Base-by-base conservation (phyloP, 2,113 vertebrate genomes). In the Tonatia bakeri region DNA sequence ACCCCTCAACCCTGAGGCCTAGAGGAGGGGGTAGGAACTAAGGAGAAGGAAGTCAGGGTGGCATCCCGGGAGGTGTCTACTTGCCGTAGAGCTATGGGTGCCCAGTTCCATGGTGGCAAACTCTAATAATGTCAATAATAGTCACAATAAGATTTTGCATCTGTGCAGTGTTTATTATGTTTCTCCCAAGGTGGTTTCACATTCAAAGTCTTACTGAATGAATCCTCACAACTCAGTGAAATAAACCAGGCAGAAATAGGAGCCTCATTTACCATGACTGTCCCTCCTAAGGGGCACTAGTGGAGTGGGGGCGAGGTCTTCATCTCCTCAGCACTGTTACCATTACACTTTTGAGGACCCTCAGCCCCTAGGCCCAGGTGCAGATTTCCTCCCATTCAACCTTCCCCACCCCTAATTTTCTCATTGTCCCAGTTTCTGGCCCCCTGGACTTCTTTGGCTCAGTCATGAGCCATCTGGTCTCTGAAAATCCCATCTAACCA, bases 401-500 rank as follows among this genome's bases (percentile, higher is more conserved):
- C 31, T 4, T 54, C n/a, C 56, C 47, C 61, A 86, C 40, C 52
- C 64, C 67, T 33, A 15, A 3, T 31, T 91, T 94, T 84, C 92
- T 94, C 75, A 43, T 31, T 95, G 90, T 90, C 84, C 90, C 92
- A 79, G n/a, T 94, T 94, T 92, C 84, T 77, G 64, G 87, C 72
- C 90, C 89, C 90, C 87, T 87, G 69, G 73, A 40, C 65, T 91
- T 52, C 69, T 94, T 72, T 90, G 87, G 87, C 95, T 97, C 90
- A 95, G 87, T 31, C 47, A 70, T 65, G 65, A 92, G 33, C 96
- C 97, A 95, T 96, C 97, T 97, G 92, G 81, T 97, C 70, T 97
- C 92, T 92, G 87, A 70, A 97, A 97, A 97, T 61, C 76, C 64
- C 67, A 80, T 89, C 64, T 90, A 93, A 76, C 61, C 9, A 33